Conservation (phyloP, 2,113 vertebrate species). For the Saccopteryx bilineata region DNA sequence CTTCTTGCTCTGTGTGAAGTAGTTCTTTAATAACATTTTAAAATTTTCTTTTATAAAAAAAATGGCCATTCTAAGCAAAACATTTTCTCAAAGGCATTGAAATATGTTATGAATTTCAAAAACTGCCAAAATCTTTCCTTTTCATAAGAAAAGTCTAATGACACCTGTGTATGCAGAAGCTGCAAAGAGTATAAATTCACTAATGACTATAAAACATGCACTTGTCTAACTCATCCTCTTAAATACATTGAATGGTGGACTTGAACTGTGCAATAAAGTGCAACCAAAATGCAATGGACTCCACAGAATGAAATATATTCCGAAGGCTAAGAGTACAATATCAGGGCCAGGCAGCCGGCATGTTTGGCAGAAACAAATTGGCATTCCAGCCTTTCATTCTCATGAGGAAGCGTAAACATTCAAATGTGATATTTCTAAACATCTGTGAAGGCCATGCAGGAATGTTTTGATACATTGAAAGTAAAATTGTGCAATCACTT, state of each 20-base stretch:
- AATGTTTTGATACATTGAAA: background rate
- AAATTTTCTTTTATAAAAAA: background rate
- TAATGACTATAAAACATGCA: background rate
- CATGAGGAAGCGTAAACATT: background rate
- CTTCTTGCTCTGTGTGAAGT: background rate
- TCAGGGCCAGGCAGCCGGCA: background rate
- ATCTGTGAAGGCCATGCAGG: background rate
- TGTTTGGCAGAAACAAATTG: background rate
- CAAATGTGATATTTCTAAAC: conserved; percentile 40
- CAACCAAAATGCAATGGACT: background rate
- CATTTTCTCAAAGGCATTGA: conserved; percentile 27
- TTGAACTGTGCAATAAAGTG: background rate
- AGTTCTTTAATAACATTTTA: background rate
- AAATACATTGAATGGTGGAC: background rate
- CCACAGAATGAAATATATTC: background rate
- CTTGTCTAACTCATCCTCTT: background rate
- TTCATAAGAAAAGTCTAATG: background rate
- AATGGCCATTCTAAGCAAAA: background rate
- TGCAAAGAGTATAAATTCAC: background rate
- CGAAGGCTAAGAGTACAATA: background rate
- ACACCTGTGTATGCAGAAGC: background rate
- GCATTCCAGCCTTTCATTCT: background rate
- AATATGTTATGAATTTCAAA: background rate
- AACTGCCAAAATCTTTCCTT: background rate
- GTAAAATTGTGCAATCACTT: background rate